Percentiles rank a stretch among this genome's conserved stretches.
Conservation (phyloP, 2,797 vertebrate species). For the Chrosomus eos region DNA sequence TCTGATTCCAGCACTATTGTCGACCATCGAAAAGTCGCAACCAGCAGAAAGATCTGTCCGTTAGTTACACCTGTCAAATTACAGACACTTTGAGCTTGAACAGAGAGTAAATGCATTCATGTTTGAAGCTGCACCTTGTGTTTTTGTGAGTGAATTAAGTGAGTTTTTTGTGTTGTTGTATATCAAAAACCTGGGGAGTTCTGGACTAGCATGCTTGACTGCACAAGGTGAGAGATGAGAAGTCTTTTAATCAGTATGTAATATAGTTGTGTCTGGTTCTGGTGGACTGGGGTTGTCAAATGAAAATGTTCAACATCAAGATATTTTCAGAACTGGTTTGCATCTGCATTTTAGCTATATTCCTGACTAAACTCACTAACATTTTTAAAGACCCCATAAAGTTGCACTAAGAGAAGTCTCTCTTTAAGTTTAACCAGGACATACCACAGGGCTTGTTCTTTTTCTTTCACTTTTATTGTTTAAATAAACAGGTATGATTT, state of each 20-base stretch:
- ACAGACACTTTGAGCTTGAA: slow-evolving; percentile 35
- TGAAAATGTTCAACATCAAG: neutral
- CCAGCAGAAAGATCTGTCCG: neutral
- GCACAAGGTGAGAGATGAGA: slow-evolving; percentile 3
- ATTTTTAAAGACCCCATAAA: neutral
- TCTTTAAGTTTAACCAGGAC: neutral
- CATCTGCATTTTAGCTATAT: neutral
- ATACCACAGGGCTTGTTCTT: neutral
- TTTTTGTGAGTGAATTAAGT: slow-evolving; percentile 22
- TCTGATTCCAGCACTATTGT: slow-evolving; percentile 17
- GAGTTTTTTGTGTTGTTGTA: slow-evolving; percentile 60
- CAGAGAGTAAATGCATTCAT: slow-evolving; percentile 39
- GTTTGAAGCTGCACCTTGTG: slow-evolving; percentile 63
- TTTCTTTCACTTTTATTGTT: neutral
- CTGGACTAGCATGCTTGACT: neutral
- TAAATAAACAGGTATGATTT: neutral
- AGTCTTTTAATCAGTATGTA: neutral
- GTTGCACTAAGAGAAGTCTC: too few species aligned
- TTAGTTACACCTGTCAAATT: neutral
- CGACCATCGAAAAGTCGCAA: neutral
- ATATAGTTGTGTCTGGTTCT: neutral
- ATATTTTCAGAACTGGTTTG: neutral
- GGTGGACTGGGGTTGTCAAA: neutral
- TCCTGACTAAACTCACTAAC: neutral
- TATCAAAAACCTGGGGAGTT: slow-evolving; percentile 13